Base-by-base conservation (phyloP, 1,140 invertebrate species). In the Pogonomyrmex barbatus region DNA sequence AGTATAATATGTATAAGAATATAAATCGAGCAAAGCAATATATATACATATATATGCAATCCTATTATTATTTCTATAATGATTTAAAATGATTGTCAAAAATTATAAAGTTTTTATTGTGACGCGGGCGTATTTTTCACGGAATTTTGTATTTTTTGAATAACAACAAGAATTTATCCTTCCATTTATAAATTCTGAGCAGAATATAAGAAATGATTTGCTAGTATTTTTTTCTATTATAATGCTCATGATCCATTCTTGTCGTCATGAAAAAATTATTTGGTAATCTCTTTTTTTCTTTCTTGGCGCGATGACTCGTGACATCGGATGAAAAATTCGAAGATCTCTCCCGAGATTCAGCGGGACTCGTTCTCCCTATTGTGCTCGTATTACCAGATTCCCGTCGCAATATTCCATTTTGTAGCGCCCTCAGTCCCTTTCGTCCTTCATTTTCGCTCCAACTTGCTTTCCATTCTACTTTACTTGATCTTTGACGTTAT, bases 401-500 rank as follows among this genome's bases (percentile, higher is more conserved):
- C 45, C 9, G 30, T 56, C 56, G 42, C 62, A 79, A 78, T 90
- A 88, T 90, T 88, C 88, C 83, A 39, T 89, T 90, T 87, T 47
- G 79, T 85, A 82, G 67, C 54, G 47, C 47, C 2, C 52, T 65
- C 82, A 2, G 10, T 14, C 56, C 6, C 75, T 52, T 52, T 63
- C 71, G 62, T 63, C 86, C 45, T 82, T 86, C 65, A 90, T 90
- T 90, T 89, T 77, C 60, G 17, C 65, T 47, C 42, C 63, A 73
- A 10, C 77, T 60, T 78, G 89, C 81, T 90, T 90, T 90, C 71
- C 86, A 91, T 89, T 89, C 81, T 90, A 79, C 88, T 89, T 88
- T 87, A 87, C 90, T 87, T 85, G 86, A 91, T 91, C 85, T 90
- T 91, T 75, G 79, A 82, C 86, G 62, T 91, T 89, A 81, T 87